A percentile compares a stretch with the other conserved stretches of the same genome.
Evolutionary conservation across 1,140 invertebrate genomes (phyloP).

Genomic region (Drosophila nigromelanica): DNA sequence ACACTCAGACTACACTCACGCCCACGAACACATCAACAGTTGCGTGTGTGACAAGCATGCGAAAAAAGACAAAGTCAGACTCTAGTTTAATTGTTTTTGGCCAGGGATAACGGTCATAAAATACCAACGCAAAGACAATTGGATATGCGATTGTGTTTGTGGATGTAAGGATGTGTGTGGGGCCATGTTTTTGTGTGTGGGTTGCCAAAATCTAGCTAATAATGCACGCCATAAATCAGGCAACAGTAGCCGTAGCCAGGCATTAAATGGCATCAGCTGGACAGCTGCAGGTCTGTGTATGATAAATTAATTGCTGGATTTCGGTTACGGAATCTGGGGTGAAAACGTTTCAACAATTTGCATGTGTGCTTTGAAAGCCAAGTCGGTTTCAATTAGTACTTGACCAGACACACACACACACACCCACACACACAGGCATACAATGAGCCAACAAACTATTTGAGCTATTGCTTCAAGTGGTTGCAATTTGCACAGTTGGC

Average conservation of each 20-base stretch:
- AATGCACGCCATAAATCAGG: slow-evolving; percentile 73
- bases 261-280: slow-evolving; percentile 60
- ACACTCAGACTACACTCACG: slow-evolving; percentile 10
- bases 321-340: slow-evolving; percentile 11
- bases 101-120: slow-evolving; percentile 53
- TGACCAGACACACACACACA: slow-evolving; percentile 16
- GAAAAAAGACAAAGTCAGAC: slow-evolving; percentile 57
- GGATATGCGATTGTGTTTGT: background rate
- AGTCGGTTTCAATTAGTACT: slow-evolving; percentile 49
- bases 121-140: slow-evolving; percentile 18
- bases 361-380: slow-evolving; percentile 39
- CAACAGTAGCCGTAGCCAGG: slow-evolving; percentile 43
- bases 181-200: slow-evolving; percentile 23
- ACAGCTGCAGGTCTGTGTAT: slow-evolving; percentile 46
- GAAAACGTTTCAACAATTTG: slow-evolving; percentile 37
- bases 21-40: slow-evolving; percentile 7
- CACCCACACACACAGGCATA: background rate
- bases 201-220: slow-evolving; percentile 54
- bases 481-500: slow-evolving; percentile 47
- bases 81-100: slow-evolving; percentile 65
- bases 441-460: background rate
- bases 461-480: slow-evolving; percentile 19
- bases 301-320: slow-evolving; percentile 72
- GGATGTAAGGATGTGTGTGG: too few species aligned
- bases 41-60: slow-evolving; percentile 68